Evolutionary conservation across 92 coral and sea anemone genomes (phyloP).

Genomic region (Isaurus tuberculatus): DNA sequence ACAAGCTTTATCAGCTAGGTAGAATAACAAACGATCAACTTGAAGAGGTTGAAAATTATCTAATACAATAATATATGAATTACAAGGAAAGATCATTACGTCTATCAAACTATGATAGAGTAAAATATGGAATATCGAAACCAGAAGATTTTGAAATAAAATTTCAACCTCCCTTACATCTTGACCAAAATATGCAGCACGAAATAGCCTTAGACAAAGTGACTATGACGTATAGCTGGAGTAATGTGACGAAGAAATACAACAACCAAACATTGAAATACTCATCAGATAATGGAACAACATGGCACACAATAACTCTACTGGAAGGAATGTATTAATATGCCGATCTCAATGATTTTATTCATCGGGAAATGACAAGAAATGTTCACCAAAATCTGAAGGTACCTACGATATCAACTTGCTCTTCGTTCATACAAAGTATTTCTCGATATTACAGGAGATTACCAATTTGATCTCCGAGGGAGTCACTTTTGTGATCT

Average conservation of each 20-base stretch:
- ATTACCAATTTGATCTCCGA: constrained; percentile 11
- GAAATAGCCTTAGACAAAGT: constrained; percentile 21
- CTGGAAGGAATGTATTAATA: neutral
- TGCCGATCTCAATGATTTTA: constrained; percentile 34
- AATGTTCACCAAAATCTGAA: neutral
- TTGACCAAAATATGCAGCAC: constrained; percentile 7
- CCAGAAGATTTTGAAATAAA: too few relatives aligned
- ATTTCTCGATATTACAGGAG: neutral
- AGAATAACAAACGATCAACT: neutral
- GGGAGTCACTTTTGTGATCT: neutral
- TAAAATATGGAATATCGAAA: too few relatives aligned
- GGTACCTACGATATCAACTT: neutral
- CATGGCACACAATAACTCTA: constrained; percentile 15
- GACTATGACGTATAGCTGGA: too few relatives aligned
- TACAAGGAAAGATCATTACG: too few relatives aligned
- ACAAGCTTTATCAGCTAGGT: too few relatives aligned
- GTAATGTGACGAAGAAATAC: constrained; percentile 25
- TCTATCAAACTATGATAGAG: too few relatives aligned
- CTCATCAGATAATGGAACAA: neutral
- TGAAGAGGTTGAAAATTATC: neutral
- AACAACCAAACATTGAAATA: neutral
- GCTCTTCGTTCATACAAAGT: neutral
- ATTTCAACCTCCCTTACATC: constrained; percentile 11
- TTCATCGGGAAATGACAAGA: neutral
- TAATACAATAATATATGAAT: constrained; percentile 2